Conservation (phyloP, 1,140 invertebrate species). For the Neotoxoptera formosana region DNA sequence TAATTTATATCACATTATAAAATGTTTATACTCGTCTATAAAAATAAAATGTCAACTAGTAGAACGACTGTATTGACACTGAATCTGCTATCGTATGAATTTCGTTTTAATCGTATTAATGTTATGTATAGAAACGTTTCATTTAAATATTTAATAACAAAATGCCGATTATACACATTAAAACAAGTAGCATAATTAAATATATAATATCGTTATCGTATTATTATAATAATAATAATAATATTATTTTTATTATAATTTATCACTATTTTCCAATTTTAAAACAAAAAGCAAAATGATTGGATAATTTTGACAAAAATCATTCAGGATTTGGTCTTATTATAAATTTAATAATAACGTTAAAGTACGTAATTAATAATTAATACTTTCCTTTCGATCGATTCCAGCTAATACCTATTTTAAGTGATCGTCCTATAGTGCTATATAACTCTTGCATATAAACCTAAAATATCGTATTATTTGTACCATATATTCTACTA, state of each 20-base stretch:
- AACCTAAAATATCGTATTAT: neutral
- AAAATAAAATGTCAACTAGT: neutral
- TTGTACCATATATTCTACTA: neutral
- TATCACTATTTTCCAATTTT: neutral
- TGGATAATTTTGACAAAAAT: neutral
- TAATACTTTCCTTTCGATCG: neutral
- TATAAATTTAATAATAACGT: neutral
- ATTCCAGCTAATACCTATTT: neutral
- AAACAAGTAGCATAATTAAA: neutral
- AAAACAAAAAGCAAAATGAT: neutral
- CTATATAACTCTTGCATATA: neutral
- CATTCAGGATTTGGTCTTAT: neutral
- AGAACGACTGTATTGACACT: neutral
- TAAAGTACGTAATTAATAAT: neutral
- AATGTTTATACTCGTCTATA: neutral
- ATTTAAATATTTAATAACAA: neutral
- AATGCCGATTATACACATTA: neutral
- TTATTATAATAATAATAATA: no score
- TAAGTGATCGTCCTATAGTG: neutral
- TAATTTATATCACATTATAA: neutral
- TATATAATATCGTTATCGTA: neutral
- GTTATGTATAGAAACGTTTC: neutral
- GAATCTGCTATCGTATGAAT: neutral
- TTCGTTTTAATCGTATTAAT: neutral
- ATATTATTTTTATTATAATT: no score